Base-by-base conservation (phyloP, 2,888 invertebrate genomes). In the Drosophila recens region DNA sequence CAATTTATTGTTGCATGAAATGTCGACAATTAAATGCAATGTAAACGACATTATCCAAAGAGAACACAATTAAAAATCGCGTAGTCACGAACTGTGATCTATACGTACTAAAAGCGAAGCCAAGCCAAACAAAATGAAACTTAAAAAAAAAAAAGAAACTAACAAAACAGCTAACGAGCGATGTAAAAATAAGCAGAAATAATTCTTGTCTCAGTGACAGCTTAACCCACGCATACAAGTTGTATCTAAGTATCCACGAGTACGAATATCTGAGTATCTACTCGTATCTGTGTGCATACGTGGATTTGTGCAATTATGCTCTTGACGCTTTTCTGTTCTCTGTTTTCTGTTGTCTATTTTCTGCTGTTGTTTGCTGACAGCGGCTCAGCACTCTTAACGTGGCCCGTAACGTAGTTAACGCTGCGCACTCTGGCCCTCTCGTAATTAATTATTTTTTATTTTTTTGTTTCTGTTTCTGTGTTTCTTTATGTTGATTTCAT, bases 141-240 rank as follows among this genome's bases (percentile, higher is more conserved):
- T 34, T 13, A 40, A 48, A 45, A 59, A 15, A 40, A 48, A 45
- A 59, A 58, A 57, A 45, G 38, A 40, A 49, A 43, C 34, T 27
- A 9, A 36, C 34, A 52, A 43, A 66, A 65, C 56, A 72, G 65
- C 72, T 64, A 68, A 68, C 74, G 65, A 76, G 79, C 83, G 66
- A 57, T 89, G 89, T 87, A 89, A 89, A 87, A 85, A 87, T 87
- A 85, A 87, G 82, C 80, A 82, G 73, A 85, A 87, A 87, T 87
- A 87, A 87, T 79, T 87, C 90, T 87, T 85, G 86, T 79, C 82
- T 69, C 79, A 82, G 86, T 87, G 88, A 89, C 88, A 87, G 86
- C 90, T 87, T 82, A 87, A 52, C 86, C 86, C 90, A 87, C 86
- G 86, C 86, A 75, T 46, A 64, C 68, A 58, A 51, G 36, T 51